These are phyloP conservation scores for Myotis lucifugus DNA, from an alignment of 2,113 vertebrate species.

Conservation along the genomic window DNA sequence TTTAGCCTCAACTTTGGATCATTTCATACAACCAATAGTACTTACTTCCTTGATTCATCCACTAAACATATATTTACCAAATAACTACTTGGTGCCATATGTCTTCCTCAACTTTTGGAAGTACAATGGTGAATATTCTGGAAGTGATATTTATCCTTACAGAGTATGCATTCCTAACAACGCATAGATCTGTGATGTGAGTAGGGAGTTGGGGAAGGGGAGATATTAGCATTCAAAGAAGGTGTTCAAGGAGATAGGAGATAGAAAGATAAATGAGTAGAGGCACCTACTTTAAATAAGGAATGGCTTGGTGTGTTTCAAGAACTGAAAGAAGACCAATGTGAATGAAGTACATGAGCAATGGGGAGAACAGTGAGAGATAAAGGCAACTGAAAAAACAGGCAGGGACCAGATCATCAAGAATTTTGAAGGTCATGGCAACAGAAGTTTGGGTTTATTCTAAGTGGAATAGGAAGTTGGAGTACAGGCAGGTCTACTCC, in stretches of 20 bases:
- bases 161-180: conserved; percentile 48
- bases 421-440: not conserved
- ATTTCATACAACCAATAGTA: conserved; percentile 21
- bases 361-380: not conserved
- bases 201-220: not conserved
- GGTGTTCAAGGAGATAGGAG: not conserved
- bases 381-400: not conserved
- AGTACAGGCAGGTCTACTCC: not conserved
- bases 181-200: not conserved
- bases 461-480: not conserved
- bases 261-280: not conserved
- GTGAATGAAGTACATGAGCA: not conserved
- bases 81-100: conserved; percentile 51
- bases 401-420: not conserved
- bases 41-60: conserved; percentile 53
- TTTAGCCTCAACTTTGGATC: not conserved
- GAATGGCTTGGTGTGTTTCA: not conserved
- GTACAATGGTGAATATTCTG: conserved; percentile 31
- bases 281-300: not conserved
- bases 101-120: conserved; percentile 4
- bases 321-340: not conserved
- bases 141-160: conserved; percentile 40
- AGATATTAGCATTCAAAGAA: not conserved
- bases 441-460: not conserved
- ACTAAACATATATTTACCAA: conserved; percentile 68